phyloP scores from a whole-genome alignment of 2,888 invertebrate genomes.

The Spialia ferax region DNA sequence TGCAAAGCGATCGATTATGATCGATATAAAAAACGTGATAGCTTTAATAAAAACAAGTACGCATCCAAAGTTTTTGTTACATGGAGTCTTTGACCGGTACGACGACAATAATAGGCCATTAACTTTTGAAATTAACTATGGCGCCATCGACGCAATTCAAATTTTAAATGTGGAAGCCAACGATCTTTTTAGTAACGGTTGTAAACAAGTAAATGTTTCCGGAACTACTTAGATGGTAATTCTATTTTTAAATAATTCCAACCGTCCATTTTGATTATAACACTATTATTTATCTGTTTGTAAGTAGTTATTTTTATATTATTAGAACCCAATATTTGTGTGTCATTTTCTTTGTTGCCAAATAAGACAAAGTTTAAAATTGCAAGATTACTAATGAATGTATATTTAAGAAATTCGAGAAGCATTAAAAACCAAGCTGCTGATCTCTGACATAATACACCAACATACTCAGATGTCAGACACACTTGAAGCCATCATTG shows the following conservation, averaged over 20 bases:
- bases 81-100: slow-evolving; percentile 14
- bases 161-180: slow-evolving; percentile 12
- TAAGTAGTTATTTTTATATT: too few species aligned
- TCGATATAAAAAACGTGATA: not conserved
- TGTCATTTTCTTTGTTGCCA: too few species aligned
- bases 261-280: not conserved
- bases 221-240: not conserved
- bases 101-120: slow-evolving; percentile 31
- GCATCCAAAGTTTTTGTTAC: not conserved
- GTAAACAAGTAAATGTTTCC: slow-evolving; percentile 3
- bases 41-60: not conserved
- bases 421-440: too few species aligned
- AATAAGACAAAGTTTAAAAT: too few species aligned
- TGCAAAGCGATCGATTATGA: not conserved
- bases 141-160: slow-evolving; percentile 26
- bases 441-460: too few species aligned
- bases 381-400: too few species aligned
- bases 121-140: slow-evolving; percentile 21
- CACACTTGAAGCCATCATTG: too few species aligned
- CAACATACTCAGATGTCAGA: too few species aligned
- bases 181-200: slow-evolving; percentile 7
- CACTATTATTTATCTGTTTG: not conserved
- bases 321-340: too few species aligned
- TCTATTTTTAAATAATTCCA: not conserved
- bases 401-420: not conserved